A percentile compares a stretch with the other conserved stretches of the same genome.
Conservation (phyloP, 2,113 vertebrate species). For the Heterotis niloticus region DNA sequence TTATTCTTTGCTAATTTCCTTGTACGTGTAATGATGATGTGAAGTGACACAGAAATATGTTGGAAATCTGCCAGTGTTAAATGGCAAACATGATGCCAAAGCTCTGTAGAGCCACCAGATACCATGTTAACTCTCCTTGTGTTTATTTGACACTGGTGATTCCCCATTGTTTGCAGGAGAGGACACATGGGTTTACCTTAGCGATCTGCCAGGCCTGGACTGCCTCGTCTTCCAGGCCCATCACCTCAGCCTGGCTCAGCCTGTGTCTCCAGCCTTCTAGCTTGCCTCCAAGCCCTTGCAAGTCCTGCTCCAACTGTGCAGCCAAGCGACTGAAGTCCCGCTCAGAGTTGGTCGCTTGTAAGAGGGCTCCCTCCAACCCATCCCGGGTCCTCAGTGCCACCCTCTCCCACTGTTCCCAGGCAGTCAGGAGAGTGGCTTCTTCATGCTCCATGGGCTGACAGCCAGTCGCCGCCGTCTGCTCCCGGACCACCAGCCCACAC, state of each 20-base stretch:
- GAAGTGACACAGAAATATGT: no score
- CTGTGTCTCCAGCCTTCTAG: constrained; percentile 65
- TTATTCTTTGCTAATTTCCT: no score
- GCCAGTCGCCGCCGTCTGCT: constrained; percentile 75
- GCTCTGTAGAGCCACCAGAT: no score
- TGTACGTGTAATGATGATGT: no score
- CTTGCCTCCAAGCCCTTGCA: constrained; percentile 61
- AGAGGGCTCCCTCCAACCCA: constrained; percentile 70
- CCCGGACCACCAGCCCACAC: constrained; percentile 68
- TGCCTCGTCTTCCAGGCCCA: constrained; percentile 72
- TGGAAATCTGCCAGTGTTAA: no score
- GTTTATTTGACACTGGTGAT: no score
- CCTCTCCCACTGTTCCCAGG: constrained; percentile 90
- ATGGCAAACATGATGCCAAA: no score
- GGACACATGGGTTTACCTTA: constrained; percentile 60
- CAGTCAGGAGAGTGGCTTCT: constrained; percentile 72
- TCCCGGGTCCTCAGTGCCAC: constrained; percentile 63
- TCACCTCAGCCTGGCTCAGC: constrained; percentile 63
- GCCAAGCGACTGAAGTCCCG: constrained; percentile 75
- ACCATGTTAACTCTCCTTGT: no score
- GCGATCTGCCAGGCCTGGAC: constrained; percentile 79
- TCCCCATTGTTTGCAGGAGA: not conserved
- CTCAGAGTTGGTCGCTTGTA: constrained; percentile 82
- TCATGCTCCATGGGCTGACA: constrained; percentile 77
- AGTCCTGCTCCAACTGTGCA: constrained; percentile 72